Conservation (phyloP, 2,888 invertebrate species). For the Drosophila antonietae region DNA sequence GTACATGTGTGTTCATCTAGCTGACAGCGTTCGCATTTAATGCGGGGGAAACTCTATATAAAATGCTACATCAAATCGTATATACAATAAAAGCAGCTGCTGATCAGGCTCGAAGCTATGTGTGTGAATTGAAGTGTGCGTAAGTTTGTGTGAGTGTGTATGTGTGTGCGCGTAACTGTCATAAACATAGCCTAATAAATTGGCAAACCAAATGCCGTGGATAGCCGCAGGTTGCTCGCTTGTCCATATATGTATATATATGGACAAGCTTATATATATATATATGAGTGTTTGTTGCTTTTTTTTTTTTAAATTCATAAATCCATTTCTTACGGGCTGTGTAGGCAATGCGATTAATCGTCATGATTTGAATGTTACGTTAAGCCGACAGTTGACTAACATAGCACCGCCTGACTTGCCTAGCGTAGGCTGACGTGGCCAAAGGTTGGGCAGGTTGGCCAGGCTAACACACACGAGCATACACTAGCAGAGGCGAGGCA, state of each 20-base stretch:
- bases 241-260: too few species aligned
- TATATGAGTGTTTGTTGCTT: constrained; percentile 43
- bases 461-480: constrained; percentile 3
- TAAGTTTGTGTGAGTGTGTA: constrained; percentile 6
- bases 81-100: constrained; percentile 60
- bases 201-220: constrained; percentile 67
- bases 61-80: constrained; percentile 39
- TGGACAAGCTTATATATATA: too few species aligned
- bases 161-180: constrained; percentile 41
- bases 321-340: constrained; percentile 73
- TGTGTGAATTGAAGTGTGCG: background rate
- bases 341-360: constrained; percentile 71
- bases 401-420: constrained; percentile 32
- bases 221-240: constrained; percentile 58
- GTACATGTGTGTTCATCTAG: constrained; percentile 32
- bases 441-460: constrained; percentile 29
- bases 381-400: constrained; percentile 61
- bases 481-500: constrained; percentile 8
- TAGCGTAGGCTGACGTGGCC: constrained; percentile 51
- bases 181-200: constrained; percentile 76
- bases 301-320: constrained; percentile 77
- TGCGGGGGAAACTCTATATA: constrained; percentile 33
- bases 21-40: constrained; percentile 61
- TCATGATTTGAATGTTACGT: constrained; percentile 66
- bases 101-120: constrained; percentile 42